These are phyloP conservation scores for Dermatophagoides farinae DNA, from an alignment of 1,140 invertebrate species.

Conservation along the genomic window DNA sequence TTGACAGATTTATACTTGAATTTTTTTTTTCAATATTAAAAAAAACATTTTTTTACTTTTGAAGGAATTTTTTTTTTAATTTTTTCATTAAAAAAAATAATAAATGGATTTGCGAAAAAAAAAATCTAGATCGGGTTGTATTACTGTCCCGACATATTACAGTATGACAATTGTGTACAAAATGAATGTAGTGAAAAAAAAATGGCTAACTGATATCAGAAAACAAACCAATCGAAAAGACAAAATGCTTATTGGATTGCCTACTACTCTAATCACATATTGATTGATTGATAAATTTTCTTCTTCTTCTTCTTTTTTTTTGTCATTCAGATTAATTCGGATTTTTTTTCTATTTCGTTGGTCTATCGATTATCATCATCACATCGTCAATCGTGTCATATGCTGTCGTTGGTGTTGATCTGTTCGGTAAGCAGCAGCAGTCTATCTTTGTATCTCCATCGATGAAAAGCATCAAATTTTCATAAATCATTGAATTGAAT, in stretches of 20 bases:
- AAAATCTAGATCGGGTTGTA: too few relatives aligned
- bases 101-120: too few relatives aligned
- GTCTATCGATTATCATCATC: background rate
- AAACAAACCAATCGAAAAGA: too few relatives aligned
- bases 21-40: too few relatives aligned
- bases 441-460: background rate
- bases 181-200: too few relatives aligned
- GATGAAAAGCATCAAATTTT: background rate
- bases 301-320: background rate
- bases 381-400: background rate
- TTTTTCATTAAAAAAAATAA: too few relatives aligned
- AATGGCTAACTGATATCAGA: too few relatives aligned
- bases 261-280: background rate
- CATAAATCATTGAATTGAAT: background rate
- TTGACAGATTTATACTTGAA: too few relatives aligned
- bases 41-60: too few relatives aligned
- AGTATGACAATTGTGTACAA: too few relatives aligned
- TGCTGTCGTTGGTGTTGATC: background rate
- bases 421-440: background rate
- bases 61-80: too few relatives aligned
- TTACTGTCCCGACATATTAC: too few relatives aligned
- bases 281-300: background rate
- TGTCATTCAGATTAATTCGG: background rate
- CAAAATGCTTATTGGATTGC: background rate
- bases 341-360: background rate